Conservation (phyloP, 2,888 invertebrate species). For the Drepanosiphum platanoidis region DNA sequence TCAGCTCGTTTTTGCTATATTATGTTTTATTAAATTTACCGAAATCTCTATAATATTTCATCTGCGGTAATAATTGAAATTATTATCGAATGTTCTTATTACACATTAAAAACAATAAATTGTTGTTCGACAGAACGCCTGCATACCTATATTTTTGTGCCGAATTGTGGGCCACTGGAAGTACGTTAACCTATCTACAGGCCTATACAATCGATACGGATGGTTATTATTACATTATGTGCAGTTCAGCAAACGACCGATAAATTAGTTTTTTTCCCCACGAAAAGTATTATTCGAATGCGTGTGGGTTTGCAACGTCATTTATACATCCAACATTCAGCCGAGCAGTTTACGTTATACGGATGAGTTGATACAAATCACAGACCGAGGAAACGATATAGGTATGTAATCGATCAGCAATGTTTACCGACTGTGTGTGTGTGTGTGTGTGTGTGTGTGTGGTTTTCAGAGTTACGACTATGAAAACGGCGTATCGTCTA, state of each 20-base stretch:
- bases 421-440: background rate
- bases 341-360: conserved; percentile 34
- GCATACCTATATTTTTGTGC: background rate
- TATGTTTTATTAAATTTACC: too few relatives aligned
- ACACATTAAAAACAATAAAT: too few relatives aligned
- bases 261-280: conserved; percentile 1
- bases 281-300: background rate
- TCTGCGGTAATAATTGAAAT: too few relatives aligned
- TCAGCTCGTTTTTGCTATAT: too few relatives aligned
- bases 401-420: conserved; percentile 4
- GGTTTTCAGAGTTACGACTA: background rate
- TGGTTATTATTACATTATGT: background rate
- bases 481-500: too few relatives aligned
- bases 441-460: too few relatives aligned
- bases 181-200: background rate
- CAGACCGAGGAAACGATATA: background rate
- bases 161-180: background rate
- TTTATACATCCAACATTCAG: background rate
- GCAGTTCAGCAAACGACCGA: background rate
- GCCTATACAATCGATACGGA: background rate
- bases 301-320: conserved; percentile 13
- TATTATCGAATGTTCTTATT: too few relatives aligned
- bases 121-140: too few relatives aligned
- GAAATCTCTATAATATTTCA: too few relatives aligned
- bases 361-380: conserved; percentile 18